phyloP scores from a whole-genome alignment of 2,113 vertebrate genomes.

The Eptatretus burgeri region DNA sequence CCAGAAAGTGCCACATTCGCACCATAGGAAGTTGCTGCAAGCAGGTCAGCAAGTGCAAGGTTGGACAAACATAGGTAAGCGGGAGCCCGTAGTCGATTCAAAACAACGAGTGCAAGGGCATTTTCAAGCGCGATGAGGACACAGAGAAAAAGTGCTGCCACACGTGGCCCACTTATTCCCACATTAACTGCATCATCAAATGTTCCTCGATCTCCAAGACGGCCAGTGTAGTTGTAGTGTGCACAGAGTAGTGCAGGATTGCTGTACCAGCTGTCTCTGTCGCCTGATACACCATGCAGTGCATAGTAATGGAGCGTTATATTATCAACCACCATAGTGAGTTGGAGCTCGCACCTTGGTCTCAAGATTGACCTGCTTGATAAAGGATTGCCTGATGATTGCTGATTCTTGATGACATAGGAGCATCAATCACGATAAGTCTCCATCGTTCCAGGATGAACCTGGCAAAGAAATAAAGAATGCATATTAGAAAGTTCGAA shows the following conservation, averaged over 20 bases:
- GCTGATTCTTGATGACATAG: no score
- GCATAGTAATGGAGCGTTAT: no score
- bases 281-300: no score
- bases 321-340: no score
- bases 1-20: slow-evolving; percentile 76
- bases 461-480: no score
- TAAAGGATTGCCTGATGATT: no score
- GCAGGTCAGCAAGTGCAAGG: slow-evolving; percentile 68
- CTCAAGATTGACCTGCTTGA: no score
- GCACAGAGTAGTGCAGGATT: slow-evolving; percentile 39
- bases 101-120: slow-evolving; percentile 27
- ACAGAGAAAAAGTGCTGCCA: slow-evolving; percentile 82
- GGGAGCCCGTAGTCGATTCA: slow-evolving; percentile 93
- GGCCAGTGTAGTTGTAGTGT: slow-evolving; percentile 91
- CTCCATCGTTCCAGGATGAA: no score
- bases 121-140: slow-evolving; percentile 90
- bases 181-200: slow-evolving; percentile 23
- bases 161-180: slow-evolving; percentile 20
- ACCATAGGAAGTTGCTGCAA: slow-evolving; percentile 61
- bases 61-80: slow-evolving; percentile 99
- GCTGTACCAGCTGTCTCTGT: slow-evolving; percentile 13
- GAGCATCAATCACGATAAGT: no score
- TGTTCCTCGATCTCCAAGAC: slow-evolving; percentile 29
- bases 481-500: no score
- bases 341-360: no score